phyloP scores from a whole-genome alignment of 2,888 invertebrate genomes.

The Eupithecia subfuscata region DNA sequence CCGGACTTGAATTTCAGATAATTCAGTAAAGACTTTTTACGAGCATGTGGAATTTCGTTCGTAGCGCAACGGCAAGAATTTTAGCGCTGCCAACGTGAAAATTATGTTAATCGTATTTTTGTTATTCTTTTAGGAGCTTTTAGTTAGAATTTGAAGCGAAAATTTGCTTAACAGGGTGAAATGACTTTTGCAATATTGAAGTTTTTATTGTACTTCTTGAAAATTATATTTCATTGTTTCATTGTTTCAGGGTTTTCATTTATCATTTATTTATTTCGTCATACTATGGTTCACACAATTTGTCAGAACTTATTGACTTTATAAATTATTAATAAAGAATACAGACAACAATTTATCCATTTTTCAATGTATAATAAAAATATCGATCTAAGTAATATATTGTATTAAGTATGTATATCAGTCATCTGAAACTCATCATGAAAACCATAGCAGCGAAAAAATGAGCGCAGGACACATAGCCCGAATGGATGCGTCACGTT shows the following conservation, averaged over 20 bases:
- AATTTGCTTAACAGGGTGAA: neutral
- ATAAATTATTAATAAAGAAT: too few relatives aligned
- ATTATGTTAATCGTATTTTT: conserved; percentile 23
- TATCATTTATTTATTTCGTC: too few relatives aligned
- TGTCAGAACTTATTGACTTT: too few relatives aligned
- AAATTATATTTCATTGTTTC: neutral
- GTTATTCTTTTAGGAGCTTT: conserved; percentile 13
- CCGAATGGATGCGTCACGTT: too few relatives aligned
- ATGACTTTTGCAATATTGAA: neutral
- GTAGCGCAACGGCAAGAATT: conserved; percentile 17
- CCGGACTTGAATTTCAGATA: conserved; percentile 11
- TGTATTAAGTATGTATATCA: too few relatives aligned
- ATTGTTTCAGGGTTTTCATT: neutral
- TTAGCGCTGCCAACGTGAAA: conserved; percentile 20
- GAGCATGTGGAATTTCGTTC: conserved; percentile 11
- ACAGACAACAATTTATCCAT: too few relatives aligned
- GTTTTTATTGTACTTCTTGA: neutral
- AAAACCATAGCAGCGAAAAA: too few relatives aligned
- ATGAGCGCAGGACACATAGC: too few relatives aligned
- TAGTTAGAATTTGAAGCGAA: conserved; percentile 14
- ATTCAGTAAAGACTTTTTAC: conserved; percentile 19
- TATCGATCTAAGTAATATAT: too few relatives aligned
- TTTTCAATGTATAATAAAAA: too few relatives aligned
- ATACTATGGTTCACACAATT: too few relatives aligned
- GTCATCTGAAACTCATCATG: too few relatives aligned